A percentile compares a stretch with the other conserved stretches of the same genome.
Conservation (phyloP, 1,140 invertebrate genomes). For the Notospermus geniculatus region DNA sequence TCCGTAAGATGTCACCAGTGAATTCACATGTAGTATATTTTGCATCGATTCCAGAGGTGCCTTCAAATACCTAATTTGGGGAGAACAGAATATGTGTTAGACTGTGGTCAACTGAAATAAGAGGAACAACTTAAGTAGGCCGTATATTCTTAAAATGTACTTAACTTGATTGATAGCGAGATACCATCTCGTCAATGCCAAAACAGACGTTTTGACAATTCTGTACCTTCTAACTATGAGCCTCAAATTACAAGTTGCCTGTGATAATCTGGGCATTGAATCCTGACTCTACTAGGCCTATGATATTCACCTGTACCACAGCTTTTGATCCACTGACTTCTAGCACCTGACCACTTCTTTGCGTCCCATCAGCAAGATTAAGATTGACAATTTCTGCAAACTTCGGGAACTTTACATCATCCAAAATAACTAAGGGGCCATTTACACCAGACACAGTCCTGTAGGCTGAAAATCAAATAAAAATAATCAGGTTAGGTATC, state of each 20-base stretch:
- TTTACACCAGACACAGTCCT: conserved; percentile 98
- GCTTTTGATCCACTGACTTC: conserved; percentile 96
- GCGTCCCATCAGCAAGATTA: conserved; percentile 86
- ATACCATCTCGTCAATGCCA: too few species aligned
- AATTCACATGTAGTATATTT: conserved; percentile 98
- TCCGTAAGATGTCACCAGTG: conserved; percentile 93
- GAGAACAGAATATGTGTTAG: neutral
- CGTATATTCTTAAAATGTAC: too few species aligned
- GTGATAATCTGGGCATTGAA: too few species aligned
- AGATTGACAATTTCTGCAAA: conserved; percentile 96
- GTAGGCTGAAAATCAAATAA: conserved; percentile 70
- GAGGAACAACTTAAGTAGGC: neutral
- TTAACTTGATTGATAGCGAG: too few species aligned
- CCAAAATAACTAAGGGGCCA: conserved; percentile 93
- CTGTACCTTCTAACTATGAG: neutral
- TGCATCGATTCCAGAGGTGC: conserved; percentile 96
- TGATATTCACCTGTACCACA: conserved; percentile 74
- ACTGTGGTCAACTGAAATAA: neutral
- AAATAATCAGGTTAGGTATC: conserved; percentile 8
- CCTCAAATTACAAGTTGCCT: too few species aligned
- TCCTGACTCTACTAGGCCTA: too few species aligned
- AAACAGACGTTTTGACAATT: conserved; percentile 4
- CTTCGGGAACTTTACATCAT: conserved; percentile 98
- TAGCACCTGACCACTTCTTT: conserved; percentile 90
- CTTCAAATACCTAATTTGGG: conserved; percentile 90